phyloP scores from a whole-genome alignment of 2,797 vertebrate species.

The Florisuga fusca region DNA sequence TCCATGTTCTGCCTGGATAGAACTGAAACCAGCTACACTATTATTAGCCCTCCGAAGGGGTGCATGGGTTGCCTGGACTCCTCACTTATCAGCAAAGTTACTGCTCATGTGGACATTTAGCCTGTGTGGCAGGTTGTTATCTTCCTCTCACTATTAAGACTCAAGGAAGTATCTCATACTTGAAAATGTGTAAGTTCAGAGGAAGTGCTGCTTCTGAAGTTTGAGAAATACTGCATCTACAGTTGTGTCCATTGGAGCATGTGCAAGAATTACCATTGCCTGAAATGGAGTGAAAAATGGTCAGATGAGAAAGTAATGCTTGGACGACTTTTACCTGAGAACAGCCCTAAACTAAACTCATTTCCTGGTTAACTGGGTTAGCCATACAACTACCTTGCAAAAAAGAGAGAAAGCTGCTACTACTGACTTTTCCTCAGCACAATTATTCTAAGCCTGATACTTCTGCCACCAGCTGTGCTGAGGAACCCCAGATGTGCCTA shows the following conservation, averaged over 20 bases:
- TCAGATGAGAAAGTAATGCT: background rate
- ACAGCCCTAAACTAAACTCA: background rate
- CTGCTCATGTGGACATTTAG: background rate
- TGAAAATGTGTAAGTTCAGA: background rate
- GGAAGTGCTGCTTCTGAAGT: background rate
- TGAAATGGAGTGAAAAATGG: background rate
- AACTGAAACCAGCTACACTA: background rate
- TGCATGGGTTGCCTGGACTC: background rate
- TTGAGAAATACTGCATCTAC: background rate
- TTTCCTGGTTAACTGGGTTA: background rate
- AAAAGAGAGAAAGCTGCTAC: background rate
- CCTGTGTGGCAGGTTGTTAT: background rate
- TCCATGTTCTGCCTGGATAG: background rate
- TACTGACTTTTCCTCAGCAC: background rate
- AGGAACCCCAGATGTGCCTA: background rate
- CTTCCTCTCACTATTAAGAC: background rate
- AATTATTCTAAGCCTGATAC: background rate
- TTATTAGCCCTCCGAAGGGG: background rate
- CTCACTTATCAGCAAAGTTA: background rate
- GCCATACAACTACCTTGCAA: background rate
- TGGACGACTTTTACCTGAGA: background rate
- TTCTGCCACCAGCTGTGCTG: background rate
- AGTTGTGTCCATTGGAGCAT: background rate
- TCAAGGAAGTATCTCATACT: background rate
- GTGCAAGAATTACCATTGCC: background rate